A percentile compares a stretch with the other conserved stretches of the same genome.
These are phyloP conservation scores for Eudemis profundana DNA, from an alignment of 2,888 invertebrate species.

Conservation along the genomic window DNA sequence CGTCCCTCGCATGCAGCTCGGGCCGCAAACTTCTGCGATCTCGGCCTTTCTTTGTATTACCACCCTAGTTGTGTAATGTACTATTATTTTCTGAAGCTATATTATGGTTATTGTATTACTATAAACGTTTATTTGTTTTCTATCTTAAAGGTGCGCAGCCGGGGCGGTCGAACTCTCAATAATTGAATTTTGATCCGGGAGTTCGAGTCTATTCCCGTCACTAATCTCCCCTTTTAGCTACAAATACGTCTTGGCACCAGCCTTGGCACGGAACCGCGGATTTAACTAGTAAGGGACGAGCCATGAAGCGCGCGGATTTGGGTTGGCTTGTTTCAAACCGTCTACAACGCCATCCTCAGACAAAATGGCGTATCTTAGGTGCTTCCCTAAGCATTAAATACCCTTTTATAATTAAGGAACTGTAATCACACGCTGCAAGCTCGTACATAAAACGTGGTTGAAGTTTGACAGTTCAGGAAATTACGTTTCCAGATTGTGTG, in stretches of 20 bases:
- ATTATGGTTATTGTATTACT: background rate
- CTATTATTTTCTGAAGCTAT: too few relatives aligned
- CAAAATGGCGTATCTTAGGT: background rate
- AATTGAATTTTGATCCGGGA: constrained; percentile 39
- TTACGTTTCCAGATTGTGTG: constrained; percentile 1
- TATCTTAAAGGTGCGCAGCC: constrained; percentile 19
- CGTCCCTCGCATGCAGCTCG: too few relatives aligned
- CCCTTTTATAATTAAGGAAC: background rate
- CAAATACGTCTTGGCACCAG: constrained; percentile 31
- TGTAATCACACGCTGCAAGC: background rate
- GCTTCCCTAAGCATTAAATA: background rate
- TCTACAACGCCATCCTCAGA: background rate
- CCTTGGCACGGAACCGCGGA: constrained; percentile 25
- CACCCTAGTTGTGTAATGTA: too few relatives aligned
- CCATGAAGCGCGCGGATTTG: constrained; percentile 20
- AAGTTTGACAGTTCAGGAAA: constrained; percentile 5
- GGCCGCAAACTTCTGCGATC: too few relatives aligned
- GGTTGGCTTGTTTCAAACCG: background rate
- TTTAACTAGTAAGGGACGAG: constrained; percentile 18
- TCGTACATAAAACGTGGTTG: background rate
- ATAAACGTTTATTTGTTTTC: constrained; percentile 11
- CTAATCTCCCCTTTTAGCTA: constrained; percentile 34
- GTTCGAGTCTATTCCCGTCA: constrained; percentile 34
- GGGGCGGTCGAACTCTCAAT: constrained; percentile 31
- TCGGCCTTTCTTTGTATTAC: too few relatives aligned